phyloP scores from a whole-genome alignment of 2,797 vertebrate species.

The Lycodopsis pacificus region DNA sequence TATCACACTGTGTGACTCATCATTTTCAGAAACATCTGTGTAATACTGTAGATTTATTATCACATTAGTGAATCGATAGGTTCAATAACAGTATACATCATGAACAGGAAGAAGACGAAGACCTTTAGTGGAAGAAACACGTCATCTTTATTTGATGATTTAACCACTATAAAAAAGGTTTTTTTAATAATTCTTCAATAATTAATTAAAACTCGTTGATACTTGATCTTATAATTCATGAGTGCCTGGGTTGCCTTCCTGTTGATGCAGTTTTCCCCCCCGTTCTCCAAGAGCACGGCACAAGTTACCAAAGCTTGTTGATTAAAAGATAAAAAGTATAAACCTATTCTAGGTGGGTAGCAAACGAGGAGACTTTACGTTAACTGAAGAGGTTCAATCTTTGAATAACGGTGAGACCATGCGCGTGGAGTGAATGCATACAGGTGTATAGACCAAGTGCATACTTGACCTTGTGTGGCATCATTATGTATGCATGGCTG shows the following conservation, averaged over 20 bases:
- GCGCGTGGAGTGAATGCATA: background rate
- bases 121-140: background rate
- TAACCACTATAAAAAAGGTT: background rate
- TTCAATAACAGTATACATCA: background rate
- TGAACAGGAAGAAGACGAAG: background rate
- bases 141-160: background rate
- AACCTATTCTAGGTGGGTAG: background rate
- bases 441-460: conserved; percentile 28
- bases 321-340: background rate
- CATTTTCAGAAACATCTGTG: background rate
- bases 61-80: background rate
- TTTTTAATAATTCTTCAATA: background rate
- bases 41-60: background rate
- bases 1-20: too few relatives aligned
- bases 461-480: conserved; percentile 24
- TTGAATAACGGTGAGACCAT: background rate
- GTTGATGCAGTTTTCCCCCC: background rate
- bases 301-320: background rate
- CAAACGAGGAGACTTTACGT: background rate
- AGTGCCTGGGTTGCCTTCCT: background rate
- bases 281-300: background rate
- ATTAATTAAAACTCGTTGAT: background rate
- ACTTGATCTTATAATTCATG: background rate
- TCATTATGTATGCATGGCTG: conserved; percentile 19
- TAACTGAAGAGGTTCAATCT: background rate